Conservation (phyloP, 2,113 vertebrate species). For the Chitala chitala region DNA sequence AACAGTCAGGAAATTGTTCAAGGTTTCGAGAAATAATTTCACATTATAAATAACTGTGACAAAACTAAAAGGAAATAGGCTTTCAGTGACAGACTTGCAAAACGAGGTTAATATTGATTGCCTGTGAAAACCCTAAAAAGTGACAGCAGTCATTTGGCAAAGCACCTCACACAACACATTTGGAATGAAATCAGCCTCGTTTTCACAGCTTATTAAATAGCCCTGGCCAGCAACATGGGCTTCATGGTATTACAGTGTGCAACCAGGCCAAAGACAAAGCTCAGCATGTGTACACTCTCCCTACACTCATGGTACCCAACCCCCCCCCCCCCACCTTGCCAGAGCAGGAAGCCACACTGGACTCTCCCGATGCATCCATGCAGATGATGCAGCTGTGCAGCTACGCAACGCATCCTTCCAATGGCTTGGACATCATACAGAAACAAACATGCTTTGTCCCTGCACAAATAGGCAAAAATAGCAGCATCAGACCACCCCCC, state of each 20-base stretch:
- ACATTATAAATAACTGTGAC: too few relatives aligned
- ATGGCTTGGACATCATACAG: too few relatives aligned
- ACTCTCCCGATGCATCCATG: too few relatives aligned
- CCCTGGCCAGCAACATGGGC: neutral
- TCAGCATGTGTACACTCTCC: too few relatives aligned
- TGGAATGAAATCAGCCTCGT: neutral
- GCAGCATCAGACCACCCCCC: too few relatives aligned
- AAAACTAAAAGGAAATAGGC: neutral
- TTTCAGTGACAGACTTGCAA: neutral
- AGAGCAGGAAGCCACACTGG: neutral
- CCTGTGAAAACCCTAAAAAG: neutral
- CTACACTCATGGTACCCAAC: too few relatives aligned
- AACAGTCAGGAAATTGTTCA: too few relatives aligned
- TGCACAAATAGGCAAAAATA: too few relatives aligned
- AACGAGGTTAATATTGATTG: neutral
- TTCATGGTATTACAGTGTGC: neutral
- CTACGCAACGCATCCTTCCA: too few relatives aligned
- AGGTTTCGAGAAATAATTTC: too few relatives aligned
- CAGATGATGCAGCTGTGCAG: too few relatives aligned
- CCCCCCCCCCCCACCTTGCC: neutral
- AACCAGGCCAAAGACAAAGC: neutral
- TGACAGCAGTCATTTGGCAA: neutral
- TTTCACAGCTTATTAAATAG: neutral
- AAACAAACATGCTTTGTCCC: too few relatives aligned
- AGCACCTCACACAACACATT: neutral